Conservation (phyloP, 2,888 invertebrate genomes). For the Vanessa cardui region DNA sequence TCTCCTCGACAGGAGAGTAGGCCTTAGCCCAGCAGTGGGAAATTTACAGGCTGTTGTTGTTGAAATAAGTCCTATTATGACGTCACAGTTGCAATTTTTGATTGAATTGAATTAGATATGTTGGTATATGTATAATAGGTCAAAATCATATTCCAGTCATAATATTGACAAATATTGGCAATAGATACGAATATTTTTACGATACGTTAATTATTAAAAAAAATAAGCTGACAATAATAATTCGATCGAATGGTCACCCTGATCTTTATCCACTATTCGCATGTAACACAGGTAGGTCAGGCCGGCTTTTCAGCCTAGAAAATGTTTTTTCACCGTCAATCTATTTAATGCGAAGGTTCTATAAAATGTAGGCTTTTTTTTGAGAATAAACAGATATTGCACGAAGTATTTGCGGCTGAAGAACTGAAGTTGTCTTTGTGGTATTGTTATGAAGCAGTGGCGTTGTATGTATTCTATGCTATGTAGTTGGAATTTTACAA, state of each 20-base stretch:
- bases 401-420: constrained; percentile 34
- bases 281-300: constrained; percentile 35
- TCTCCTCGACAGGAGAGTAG: too few species aligned
- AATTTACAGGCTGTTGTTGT: too few species aligned
- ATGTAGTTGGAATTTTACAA: constrained; percentile 19
- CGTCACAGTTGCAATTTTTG: too few species aligned
- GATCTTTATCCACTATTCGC: constrained; percentile 38
- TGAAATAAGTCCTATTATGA: too few species aligned
- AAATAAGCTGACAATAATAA: constrained; percentile 7
- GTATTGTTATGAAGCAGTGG: constrained; percentile 22
- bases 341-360: constrained; percentile 42
- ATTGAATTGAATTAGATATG: too few species aligned
- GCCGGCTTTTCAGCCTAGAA: constrained; percentile 35
- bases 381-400: constrained; percentile 34
- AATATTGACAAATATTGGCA: too few species aligned
- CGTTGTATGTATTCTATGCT: constrained; percentile 8
- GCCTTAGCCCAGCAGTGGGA: too few species aligned
- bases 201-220: background rate
- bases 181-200: too few species aligned
- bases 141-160: too few species aligned
- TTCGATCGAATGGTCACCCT: constrained; percentile 30
- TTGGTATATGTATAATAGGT: too few species aligned
- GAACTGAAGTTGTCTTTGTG: constrained; percentile 30
- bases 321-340: constrained; percentile 43
- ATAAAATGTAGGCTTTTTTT: constrained; percentile 38